These are phyloP conservation scores for Saccopteryx bilineata DNA, from an alignment of 2,113 vertebrate species.

Conservation along the genomic window DNA sequence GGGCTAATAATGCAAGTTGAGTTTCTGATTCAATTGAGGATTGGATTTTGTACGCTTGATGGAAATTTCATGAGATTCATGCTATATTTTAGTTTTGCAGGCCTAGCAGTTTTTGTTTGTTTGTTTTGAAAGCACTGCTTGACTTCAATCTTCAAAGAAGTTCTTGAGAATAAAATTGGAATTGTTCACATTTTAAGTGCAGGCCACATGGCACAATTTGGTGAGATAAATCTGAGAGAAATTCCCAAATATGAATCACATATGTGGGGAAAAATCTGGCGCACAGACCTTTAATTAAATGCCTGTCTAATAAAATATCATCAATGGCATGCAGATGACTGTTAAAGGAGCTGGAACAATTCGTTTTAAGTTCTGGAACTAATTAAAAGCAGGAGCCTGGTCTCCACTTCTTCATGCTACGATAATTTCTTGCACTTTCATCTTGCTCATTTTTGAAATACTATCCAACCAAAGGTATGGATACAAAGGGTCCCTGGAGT, in stretches of 20 bases:
- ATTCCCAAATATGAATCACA: constrained; percentile 69
- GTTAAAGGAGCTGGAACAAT: constrained; percentile 11
- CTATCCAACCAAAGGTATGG: constrained; percentile 12
- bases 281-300: constrained; percentile 85
- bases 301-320: constrained; percentile 78
- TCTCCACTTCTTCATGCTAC: constrained; percentile 71
- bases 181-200: constrained; percentile 53
- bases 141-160: constrained; percentile 64
- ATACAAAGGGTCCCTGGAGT: neutral
- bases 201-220: constrained; percentile 58
- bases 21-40: neutral
- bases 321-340: constrained; percentile 71
- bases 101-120: neutral
- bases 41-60: neutral
- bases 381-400: constrained; percentile 60
- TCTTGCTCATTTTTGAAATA: constrained; percentile 66
- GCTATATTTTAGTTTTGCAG: neutral
- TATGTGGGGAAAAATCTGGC: constrained; percentile 76
- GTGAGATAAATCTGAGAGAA: constrained; percentile 72
- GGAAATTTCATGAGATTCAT: neutral
- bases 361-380: constrained; percentile 73
- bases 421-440: constrained; percentile 73
- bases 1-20: neutral
- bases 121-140: neutral
- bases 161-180: constrained; percentile 48